These are phyloP conservation scores for Cassiopea xamachana DNA, from an alignment of 30 jellyfish, hydroid and myxozoan genomes.

Conservation along the genomic window DNA sequence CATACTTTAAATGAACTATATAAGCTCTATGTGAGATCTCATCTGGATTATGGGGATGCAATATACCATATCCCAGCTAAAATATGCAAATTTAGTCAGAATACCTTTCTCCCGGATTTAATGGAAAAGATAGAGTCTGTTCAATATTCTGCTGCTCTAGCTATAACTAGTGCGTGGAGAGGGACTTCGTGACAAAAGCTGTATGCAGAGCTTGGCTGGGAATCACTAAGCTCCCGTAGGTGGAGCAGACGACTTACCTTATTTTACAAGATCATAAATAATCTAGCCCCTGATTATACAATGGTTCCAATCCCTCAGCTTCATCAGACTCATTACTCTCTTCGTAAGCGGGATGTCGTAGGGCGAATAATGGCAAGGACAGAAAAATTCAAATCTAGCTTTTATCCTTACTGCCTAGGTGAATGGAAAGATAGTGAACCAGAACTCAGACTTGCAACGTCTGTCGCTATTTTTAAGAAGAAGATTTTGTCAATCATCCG, in stretches of 20 bases:
- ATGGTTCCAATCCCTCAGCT: slow-evolving; percentile 61
- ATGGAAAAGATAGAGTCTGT: slow-evolving; percentile 67
- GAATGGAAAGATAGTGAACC: slow-evolving; percentile 60
- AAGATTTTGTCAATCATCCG: slow-evolving; percentile 40
- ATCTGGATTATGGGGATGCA: slow-evolving; percentile 71
- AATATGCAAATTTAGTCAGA: slow-evolving; percentile 43
- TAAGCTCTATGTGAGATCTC: slow-evolving; percentile 70
- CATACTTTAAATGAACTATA: slow-evolving; percentile 54
- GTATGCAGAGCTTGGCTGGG: slow-evolving; percentile 73
- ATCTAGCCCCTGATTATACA: slow-evolving; percentile 61
- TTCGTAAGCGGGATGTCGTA: slow-evolving; percentile 55
- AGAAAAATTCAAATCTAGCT: slow-evolving; percentile 66
- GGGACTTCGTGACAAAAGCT: slow-evolving; percentile 65
- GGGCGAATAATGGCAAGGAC: slow-evolving; percentile 71
- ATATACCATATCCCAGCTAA: slow-evolving; percentile 69
- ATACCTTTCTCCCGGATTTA: slow-evolving; percentile 24
- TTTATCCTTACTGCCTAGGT: slow-evolving; percentile 60
- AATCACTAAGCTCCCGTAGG: slow-evolving; percentile 54
- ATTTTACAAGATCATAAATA: slow-evolving; percentile 52
- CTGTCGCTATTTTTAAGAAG: slow-evolving; percentile 55
- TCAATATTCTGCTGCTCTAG: slow-evolving; percentile 73
- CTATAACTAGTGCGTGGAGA: slow-evolving; percentile 65
- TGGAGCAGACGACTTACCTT: slow-evolving; percentile 52
- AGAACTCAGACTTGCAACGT: slow-evolving; percentile 71
- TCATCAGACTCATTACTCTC: slow-evolving; percentile 63